A percentile compares a stretch with the other conserved stretches of the same genome.
Conservation (phyloP, 2,113 vertebrate species). For the Bos indicus region DNA sequence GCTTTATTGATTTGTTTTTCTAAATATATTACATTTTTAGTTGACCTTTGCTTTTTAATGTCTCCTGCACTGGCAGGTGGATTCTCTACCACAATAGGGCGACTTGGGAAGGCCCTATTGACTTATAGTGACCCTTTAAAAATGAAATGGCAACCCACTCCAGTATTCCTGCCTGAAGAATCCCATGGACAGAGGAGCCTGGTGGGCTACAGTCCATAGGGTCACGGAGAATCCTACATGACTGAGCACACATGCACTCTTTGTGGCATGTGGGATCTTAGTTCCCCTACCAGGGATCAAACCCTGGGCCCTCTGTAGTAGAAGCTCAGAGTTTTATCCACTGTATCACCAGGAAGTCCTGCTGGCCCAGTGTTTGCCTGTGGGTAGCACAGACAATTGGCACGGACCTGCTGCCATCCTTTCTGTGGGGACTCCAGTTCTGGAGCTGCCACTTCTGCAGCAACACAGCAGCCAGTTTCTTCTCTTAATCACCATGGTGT, state of each 20-base stretch:
- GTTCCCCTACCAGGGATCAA: neutral
- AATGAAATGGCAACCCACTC: neutral
- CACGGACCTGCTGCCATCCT: neutral
- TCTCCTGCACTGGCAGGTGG: neutral
- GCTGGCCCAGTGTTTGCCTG: neutral
- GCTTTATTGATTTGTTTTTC: neutral
- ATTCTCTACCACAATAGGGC: neutral
- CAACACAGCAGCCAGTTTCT: neutral
- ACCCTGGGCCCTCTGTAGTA: neutral
- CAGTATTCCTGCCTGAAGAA: neutral
- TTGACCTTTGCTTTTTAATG: neutral
- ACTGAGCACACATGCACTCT: neutral
- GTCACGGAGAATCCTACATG: accelerated
- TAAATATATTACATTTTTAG: neutral
- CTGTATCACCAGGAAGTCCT: neutral
- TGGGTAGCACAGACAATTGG: neutral
- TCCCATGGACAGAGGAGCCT: neutral
- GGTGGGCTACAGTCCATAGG: neutral
- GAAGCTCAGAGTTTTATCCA: neutral
- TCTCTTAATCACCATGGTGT: neutral
- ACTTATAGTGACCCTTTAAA: neutral
- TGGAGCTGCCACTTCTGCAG: neutral
- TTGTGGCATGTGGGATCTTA: neutral
- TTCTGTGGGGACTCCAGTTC: neutral
- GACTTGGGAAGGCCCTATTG: neutral